Conservation (phyloP, 2,797 vertebrate species). For the Synaphobranchus kaupii region DNA sequence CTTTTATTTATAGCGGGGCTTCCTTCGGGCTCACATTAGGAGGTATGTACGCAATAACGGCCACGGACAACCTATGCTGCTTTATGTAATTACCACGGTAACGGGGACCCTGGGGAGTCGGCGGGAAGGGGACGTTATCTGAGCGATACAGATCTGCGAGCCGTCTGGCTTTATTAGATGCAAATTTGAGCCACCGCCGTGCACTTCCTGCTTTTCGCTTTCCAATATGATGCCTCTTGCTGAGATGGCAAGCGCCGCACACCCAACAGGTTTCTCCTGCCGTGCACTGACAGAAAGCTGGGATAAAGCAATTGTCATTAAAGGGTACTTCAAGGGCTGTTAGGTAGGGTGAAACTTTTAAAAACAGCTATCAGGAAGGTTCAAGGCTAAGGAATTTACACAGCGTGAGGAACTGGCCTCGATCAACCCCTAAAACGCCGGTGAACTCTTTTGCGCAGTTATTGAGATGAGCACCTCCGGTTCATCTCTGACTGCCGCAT, state of each 20-base stretch:
- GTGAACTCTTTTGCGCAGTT: neutral
- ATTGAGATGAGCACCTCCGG: neutral
- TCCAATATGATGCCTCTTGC: neutral
- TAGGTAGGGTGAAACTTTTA: neutral
- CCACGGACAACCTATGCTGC: conserved; percentile 24
- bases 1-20: conserved; percentile 57
- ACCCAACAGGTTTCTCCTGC: neutral
- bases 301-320: neutral
- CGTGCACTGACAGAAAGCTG: neutral
- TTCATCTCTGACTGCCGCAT: neutral
- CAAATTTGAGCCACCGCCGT: conserved; percentile 15
- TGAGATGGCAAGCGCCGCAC: neutral
- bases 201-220: neutral
- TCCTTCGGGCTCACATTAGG: conserved; percentile 27
- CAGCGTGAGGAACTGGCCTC: neutral
- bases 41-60: conserved; percentile 9
- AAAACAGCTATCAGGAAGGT: neutral
- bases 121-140: neutral
- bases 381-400: neutral
- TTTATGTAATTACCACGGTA: conserved; percentile 40
- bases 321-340: neutral
- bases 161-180: conserved; percentile 35
- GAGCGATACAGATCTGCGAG: conserved; percentile 21
- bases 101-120: conserved; percentile 30
- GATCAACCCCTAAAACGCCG: neutral